phyloP scores from a whole-genome alignment of 2,113 vertebrate species.

The Hippoglossus stenolepis region DNA sequence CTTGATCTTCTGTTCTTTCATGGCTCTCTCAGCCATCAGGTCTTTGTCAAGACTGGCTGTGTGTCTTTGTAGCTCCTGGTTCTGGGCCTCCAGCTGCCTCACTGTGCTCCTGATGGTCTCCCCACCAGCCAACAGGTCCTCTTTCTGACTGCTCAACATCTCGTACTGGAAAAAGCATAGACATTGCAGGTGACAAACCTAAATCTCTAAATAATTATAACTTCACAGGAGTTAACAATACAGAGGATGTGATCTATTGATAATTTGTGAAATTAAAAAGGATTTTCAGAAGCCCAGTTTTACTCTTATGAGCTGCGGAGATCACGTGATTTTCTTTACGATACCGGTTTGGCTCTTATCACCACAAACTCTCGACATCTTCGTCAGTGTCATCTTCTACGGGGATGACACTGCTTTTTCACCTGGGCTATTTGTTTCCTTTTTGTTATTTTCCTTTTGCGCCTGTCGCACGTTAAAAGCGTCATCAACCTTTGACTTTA shows the following conservation, averaged over 20 bases:
- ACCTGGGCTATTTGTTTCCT: no score
- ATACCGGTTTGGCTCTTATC: no score
- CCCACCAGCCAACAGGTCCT: conserved; percentile 85
- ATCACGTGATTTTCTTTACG: no score
- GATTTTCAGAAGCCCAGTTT: no score
- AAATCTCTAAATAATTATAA: not conserved
- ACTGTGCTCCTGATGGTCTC: conserved; percentile 87
- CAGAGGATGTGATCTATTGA: not conserved
- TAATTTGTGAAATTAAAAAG: not conserved
- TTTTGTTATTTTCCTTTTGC: no score
- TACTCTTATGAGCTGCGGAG: no score
- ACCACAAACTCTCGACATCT: no score
- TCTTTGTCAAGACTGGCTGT: conserved; percentile 87
- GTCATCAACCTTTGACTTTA: no score
- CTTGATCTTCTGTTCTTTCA: conserved; percentile 95
- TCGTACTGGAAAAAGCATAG: conserved; percentile 82
- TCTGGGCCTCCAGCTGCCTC: conserved; percentile 88
- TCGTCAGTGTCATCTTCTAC: no score
- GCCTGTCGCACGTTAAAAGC: no score
- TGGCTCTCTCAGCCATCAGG: conserved; percentile 87
- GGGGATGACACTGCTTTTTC: no score
- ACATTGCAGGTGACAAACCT: not conserved
- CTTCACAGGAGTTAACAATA: not conserved
- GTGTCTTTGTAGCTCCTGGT: conserved; percentile 87
- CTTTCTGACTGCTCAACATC: conserved; percentile 86